Percentiles rank a stretch among this genome's conserved stretches.
Conservation (phyloP, 2,888 invertebrate genomes). For the Leptinotarsa peninsularis region DNA sequence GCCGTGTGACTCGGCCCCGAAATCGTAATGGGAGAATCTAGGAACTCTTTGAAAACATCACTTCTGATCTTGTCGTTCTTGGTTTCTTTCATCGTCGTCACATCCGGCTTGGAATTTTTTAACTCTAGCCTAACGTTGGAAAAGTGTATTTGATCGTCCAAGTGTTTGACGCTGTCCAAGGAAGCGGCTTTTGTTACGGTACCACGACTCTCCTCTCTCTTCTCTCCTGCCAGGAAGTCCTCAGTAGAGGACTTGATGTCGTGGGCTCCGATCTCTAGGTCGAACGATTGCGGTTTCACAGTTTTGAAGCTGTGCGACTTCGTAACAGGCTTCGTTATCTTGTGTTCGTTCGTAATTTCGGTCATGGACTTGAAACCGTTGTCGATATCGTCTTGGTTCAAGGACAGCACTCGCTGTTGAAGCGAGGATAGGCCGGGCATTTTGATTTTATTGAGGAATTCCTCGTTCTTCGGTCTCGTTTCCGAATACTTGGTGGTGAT, state of each 20-base stretch:
- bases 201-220: constrained; percentile 41
- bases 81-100: constrained; percentile 14
- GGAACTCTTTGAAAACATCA: constrained; percentile 28
- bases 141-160: constrained; percentile 63
- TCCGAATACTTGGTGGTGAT: constrained; percentile 42
- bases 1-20: constrained; percentile 62
- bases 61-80: constrained; percentile 34
- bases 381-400: constrained; percentile 61
- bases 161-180: constrained; percentile 72
- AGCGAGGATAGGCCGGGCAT: constrained; percentile 69
- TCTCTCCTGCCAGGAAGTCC: constrained; percentile 39
- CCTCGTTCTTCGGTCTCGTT: constrained; percentile 50
- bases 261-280: constrained; percentile 31
- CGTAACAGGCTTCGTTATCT: constrained; percentile 70
- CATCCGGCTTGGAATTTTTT: constrained; percentile 32
- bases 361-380: constrained; percentile 61
- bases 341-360: constrained; percentile 53
- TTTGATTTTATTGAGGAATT: constrained; percentile 62
- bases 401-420: constrained; percentile 69
- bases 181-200: constrained; percentile 64
- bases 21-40: constrained; percentile 54
- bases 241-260: constrained; percentile 29
- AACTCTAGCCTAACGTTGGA: constrained; percentile 40
- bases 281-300: constrained; percentile 62
- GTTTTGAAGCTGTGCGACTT: constrained; percentile 80